Percentiles rank a stretch among this genome's conserved stretches.
Evolutionary conservation across 1,140 invertebrate species (phyloP).

Genomic region (Pseudomyrmex cubaensis): DNA sequence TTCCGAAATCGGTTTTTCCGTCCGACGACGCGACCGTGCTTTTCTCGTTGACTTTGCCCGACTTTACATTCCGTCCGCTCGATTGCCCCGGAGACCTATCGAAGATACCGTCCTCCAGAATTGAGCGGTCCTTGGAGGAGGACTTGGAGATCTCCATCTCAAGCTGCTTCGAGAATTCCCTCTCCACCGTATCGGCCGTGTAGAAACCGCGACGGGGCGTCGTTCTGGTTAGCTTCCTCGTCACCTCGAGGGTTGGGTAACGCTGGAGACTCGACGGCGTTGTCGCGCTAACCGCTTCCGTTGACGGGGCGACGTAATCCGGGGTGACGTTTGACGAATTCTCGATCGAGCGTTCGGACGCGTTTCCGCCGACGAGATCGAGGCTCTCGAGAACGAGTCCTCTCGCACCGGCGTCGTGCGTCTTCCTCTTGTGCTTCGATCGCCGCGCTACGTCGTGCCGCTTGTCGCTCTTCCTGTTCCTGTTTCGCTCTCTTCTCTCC

Average conservation of each 20-base stretch:
- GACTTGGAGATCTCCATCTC: slow-evolving; percentile 76
- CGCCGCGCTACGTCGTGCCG: slow-evolving; percentile 9
- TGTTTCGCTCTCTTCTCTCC: slow-evolving; percentile 67
- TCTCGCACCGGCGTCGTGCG: slow-evolving; percentile 34
- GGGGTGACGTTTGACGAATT: background rate
- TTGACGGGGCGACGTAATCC: background rate
- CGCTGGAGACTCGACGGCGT: slow-evolving; percentile 54
- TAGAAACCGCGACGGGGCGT: slow-evolving; percentile 50
- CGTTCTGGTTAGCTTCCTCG: slow-evolving; percentile 24
- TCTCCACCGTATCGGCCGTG: slow-evolving; percentile 72
- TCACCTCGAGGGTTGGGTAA: slow-evolving; percentile 32
- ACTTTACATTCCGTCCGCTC: background rate
- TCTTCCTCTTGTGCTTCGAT: slow-evolving; percentile 64
- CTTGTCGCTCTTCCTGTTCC: slow-evolving; percentile 63
- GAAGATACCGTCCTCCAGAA: slow-evolving; percentile 66
- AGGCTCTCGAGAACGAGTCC: background rate
- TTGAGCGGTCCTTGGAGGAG: slow-evolving; percentile 55
- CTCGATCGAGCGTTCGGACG: background rate
- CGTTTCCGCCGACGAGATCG: background rate
- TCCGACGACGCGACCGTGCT: background rate
- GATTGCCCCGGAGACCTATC: slow-evolving; percentile 52
- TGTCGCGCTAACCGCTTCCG: background rate
- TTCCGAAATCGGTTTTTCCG: slow-evolving; percentile 3
- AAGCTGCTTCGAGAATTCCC: slow-evolving; percentile 76
- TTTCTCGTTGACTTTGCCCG: background rate